Percentiles rank a stretch among this genome's conserved stretches.
Conservation (phyloP, 1,140 invertebrate genomes). For the Laupala kohalensis region DNA sequence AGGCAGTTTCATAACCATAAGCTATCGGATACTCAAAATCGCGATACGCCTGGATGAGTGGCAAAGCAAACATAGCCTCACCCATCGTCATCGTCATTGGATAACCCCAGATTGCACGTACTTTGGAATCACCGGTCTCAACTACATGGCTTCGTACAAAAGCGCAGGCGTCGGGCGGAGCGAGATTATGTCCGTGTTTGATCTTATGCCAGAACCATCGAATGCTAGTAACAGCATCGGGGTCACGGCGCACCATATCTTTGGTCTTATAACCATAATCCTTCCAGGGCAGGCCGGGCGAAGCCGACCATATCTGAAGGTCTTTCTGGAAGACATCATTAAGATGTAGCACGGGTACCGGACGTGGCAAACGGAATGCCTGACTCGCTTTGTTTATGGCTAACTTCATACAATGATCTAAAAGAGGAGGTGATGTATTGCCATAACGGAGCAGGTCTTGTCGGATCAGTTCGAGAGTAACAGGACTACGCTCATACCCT, state of each 20-base stretch:
- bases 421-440: no score
- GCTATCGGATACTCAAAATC: neutral
- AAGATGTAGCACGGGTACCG: slow-evolving; percentile 6
- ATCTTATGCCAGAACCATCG: slow-evolving; percentile 7
- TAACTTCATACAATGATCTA: no score
- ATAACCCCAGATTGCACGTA: slow-evolving; percentile 13
- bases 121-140: slow-evolving; percentile 1
- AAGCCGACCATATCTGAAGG: slow-evolving; percentile 4
- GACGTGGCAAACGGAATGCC: neutral
- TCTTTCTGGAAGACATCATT: slow-evolving; percentile 6
- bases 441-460: no score
- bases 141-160: slow-evolving; percentile 4
- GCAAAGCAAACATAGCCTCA: slow-evolving; percentile 11
- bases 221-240: slow-evolving; percentile 4
- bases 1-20: slow-evolving; percentile 13
- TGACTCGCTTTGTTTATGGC: neutral
- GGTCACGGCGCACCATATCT: slow-evolving; percentile 1
- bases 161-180: neutral
- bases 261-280: slow-evolving; percentile 11
- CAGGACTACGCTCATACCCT: no score
- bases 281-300: slow-evolving; percentile 12
- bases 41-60: slow-evolving; percentile 9
- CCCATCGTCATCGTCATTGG: slow-evolving; percentile 12
- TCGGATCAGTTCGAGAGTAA: no score
- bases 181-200: neutral